Evolutionary conservation across 2,113 vertebrate species (phyloP), one percentile per base, ranked within the genome.

Genomic region (Lagopus leucura): DNA sequence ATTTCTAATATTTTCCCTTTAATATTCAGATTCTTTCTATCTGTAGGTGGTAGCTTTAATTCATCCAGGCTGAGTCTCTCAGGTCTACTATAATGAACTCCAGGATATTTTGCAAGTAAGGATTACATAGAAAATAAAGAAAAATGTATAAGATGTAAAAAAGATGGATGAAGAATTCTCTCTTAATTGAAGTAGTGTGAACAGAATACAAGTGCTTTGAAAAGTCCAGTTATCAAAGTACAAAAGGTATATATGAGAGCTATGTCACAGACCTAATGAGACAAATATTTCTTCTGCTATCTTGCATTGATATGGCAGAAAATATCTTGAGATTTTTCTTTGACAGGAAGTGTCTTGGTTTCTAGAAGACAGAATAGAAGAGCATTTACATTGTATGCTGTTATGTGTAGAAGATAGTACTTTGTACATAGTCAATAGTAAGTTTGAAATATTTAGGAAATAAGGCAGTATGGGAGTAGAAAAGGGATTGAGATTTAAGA

Each of bases 51-150:
- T 75, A 82, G 43, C 28, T 70, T 63, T n/a, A 65, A 66, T 84
- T 86, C 75, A 81, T 92, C 77, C 75, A 73, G 32, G 8, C 9
- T 75, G 43, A 79, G 30, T 92, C 45, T 87, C 71, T 87, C 47
- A 80, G 36, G 21, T 78, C 67, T 87, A 54, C 40, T 34, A 3
- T 80, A 73, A 55, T 58, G 60, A 95, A 66, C 45, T 93, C 74
- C 21, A 52, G 64, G 45, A 45, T 90, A 91, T 96, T 95, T 93
- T 93, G 50, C 58, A 93, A 94, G 84, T 86, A 92, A 84, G 70
- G 66, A 93, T 87, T 76, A 96, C 82, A 82, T 19, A 89, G 81
- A 82, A 79, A 80, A 13, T 50, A 16, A 85, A 81, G 91, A 96
- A 73, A 38, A 38, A 38, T 38, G 38, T 72, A n/a, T 24, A 90